These are phyloP conservation scores for Bombylius major DNA, from an alignment of 2,888 invertebrate genomes.

Conservation along the genomic window DNA sequence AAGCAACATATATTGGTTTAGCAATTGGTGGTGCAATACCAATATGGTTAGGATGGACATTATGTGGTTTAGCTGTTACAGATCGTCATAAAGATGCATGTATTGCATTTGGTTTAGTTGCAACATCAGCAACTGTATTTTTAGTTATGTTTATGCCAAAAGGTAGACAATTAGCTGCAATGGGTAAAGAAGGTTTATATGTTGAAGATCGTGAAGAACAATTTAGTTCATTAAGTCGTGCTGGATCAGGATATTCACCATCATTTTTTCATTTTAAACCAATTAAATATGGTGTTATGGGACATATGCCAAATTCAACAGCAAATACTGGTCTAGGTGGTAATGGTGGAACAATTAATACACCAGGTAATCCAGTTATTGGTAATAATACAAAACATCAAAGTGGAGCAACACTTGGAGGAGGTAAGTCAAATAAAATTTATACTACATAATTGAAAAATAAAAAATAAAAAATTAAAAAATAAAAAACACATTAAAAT, in stretches of 20 bases:
- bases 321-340: constrained; percentile 30
- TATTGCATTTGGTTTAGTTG: constrained; percentile 77
- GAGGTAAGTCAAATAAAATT: constrained; percentile 16
- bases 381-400: constrained; percentile 42
- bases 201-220: constrained; percentile 72
- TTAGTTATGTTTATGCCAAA: constrained; percentile 90
- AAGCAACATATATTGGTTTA: constrained; percentile 83
- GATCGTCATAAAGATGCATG: constrained; percentile 77
- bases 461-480: neutral
- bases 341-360: constrained; percentile 24
- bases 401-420: constrained; percentile 29
- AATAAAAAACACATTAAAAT: neutral
- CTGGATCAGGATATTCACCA: constrained; percentile 75
- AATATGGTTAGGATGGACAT: constrained; percentile 73
- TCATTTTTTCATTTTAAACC: constrained; percentile 91
- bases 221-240: constrained; percentile 63
- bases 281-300: constrained; percentile 61
- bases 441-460: too few species aligned
- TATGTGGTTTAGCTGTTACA: constrained; percentile 65
- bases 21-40: constrained; percentile 77
- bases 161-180: constrained; percentile 80
- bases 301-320: constrained; percentile 38
- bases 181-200: constrained; percentile 79
- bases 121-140: constrained; percentile 74
- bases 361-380: constrained; percentile 33